phyloP scores from a whole-genome alignment of 1,140 invertebrate genomes.

The Caenorhabditis remanei region DNA sequence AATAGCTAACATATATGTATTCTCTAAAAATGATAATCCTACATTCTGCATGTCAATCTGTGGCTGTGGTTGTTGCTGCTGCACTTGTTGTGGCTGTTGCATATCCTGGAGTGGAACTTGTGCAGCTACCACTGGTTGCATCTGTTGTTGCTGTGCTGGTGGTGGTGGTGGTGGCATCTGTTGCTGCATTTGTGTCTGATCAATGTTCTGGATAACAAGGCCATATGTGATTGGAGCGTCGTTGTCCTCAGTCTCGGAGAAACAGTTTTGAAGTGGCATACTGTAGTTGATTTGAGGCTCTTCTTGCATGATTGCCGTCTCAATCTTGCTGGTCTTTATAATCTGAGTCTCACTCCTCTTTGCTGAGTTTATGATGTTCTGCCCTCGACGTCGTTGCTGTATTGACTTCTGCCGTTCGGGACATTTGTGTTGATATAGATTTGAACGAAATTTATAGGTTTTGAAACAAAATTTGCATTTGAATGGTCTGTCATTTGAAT shows the following conservation, averaged over 20 bases:
- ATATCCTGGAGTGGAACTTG: background rate
- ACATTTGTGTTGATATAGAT: slow-evolving; percentile 75
- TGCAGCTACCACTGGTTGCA: background rate
- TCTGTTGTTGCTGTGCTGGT: background rate
- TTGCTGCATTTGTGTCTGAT: slow-evolving; percentile 43
- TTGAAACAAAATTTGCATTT: slow-evolving; percentile 77
- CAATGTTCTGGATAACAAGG: slow-evolving; percentile 56
- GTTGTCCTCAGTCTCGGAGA: slow-evolving; percentile 59
- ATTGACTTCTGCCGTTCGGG: slow-evolving; percentile 65
- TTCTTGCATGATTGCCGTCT: slow-evolving; percentile 53
- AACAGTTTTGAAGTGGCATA: background rate
- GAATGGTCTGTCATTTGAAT: slow-evolving; percentile 76
- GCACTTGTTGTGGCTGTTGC: background rate
- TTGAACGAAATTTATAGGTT: slow-evolving; percentile 78
- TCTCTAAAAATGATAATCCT: background rate
- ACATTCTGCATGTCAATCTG: slow-evolving; percentile 10
- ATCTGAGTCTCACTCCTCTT: slow-evolving; percentile 36
- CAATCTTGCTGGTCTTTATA: slow-evolving; percentile 35
- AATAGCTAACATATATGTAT: background rate
- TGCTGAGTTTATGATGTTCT: slow-evolving; percentile 1
- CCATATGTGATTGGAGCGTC: slow-evolving; percentile 62
- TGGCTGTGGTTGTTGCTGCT: background rate
- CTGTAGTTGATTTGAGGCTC: slow-evolving; percentile 42
- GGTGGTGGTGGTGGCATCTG: background rate
- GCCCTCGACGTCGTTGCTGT: slow-evolving; percentile 10